Base-by-base conservation (phyloP, 2,888 invertebrate genomes). In the Plagiodera versicolora region DNA sequence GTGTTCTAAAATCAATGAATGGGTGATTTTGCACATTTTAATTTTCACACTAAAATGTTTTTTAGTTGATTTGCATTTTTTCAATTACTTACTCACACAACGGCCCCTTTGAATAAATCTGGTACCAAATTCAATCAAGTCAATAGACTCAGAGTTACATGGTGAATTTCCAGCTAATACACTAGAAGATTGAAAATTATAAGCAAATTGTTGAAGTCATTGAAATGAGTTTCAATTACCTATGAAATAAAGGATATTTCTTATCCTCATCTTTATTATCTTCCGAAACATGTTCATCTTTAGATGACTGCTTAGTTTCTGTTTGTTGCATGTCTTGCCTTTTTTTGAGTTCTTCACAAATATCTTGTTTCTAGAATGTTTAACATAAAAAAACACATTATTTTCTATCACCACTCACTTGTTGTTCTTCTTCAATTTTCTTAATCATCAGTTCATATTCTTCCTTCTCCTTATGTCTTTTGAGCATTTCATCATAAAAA, bases 401-500 rank as follows among this genome's bases (percentile, higher is more conserved):
- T 24, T 30, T n/a, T 17, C 28, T 19, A 18, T 39, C 11, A 47
- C 44, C 51, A 55, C n/a, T 44, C 77, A 87, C 87, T 80, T 86
- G 86, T 75, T 87, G 85, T 66, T 88, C 86, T 74, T 89, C 87
- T 68, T 88, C 87, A 11, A 85, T 81, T 72, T 87, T 83, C 68
- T 87, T 82, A 54, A 86, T 84, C 60, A 87, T 83, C 47, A 85
- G 79, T 69, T 87, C 85, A 56, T 84, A 81, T 69, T 87, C 84
- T 69, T 89, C 86, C 67, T 85, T 83, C 74, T 89, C 86, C 68
- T 86, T 86, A 64, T 88, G 86, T 55, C 89, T 85, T 52, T 85
- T 84, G 9, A 94, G 78, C 95, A 96, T 96, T 81, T 95, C 92
- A 64, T 96, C 95, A 72, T 95, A 94, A 78, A 92, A 94, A 8